These are phyloP conservation scores for Echiichthys vipera DNA, from an alignment of 2,797 vertebrate species.

Conservation along the genomic window DNA sequence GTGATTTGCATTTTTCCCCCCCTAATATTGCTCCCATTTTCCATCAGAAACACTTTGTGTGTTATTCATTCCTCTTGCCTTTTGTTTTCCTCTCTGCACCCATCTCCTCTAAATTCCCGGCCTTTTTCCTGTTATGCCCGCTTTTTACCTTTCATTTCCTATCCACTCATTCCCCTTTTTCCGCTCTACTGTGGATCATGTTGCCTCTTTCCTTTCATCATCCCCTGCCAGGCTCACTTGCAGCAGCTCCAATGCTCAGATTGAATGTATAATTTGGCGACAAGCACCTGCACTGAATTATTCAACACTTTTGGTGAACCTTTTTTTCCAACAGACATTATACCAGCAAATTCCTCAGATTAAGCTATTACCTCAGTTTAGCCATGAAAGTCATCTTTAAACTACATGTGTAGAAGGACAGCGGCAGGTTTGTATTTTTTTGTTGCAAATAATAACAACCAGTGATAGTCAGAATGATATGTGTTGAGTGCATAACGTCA, in stretches of 20 bases:
- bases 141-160: slow-evolving; percentile 32
- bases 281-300: slow-evolving; percentile 45
- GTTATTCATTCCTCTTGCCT: slow-evolving; percentile 21
- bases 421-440: background rate
- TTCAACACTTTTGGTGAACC: slow-evolving; percentile 22
- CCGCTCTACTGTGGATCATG: slow-evolving; percentile 21
- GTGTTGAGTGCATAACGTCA: background rate
- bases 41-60: slow-evolving; percentile 18
- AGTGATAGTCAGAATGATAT: background rate
- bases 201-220: slow-evolving; percentile 47
- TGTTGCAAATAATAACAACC: background rate
- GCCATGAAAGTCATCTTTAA: slow-evolving; percentile 1
- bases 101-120: background rate
- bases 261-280: slow-evolving; percentile 34
- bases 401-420: background rate
- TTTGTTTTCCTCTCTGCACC: slow-evolving; percentile 20
- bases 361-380: slow-evolving; percentile 13
- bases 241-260: slow-evolving; percentile 19
- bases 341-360: slow-evolving; percentile 24
- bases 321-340: slow-evolving; percentile 17
- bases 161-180: background rate
- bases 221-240: slow-evolving; percentile 19
- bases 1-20: slow-evolving; percentile 29
- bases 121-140: slow-evolving; percentile 17
- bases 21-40: slow-evolving; percentile 9